Conservation (phyloP, 2,113 vertebrate species). For the Hypomesus transpacificus region DNA sequence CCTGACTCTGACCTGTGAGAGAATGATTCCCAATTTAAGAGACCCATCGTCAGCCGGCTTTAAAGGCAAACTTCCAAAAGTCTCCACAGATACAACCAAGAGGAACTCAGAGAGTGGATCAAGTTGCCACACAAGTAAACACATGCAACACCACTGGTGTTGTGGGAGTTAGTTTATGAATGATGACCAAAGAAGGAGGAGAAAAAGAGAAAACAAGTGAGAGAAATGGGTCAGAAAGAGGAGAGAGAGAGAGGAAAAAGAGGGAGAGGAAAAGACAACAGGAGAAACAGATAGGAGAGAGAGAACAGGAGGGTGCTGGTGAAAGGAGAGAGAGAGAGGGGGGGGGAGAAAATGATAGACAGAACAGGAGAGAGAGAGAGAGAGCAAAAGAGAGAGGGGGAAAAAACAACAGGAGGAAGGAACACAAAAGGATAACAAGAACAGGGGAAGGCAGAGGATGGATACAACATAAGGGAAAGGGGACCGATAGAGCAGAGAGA, state of each 20-base stretch:
- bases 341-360: not conserved
- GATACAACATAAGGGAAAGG: no score
- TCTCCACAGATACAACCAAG: no score
- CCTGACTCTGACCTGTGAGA: no score
- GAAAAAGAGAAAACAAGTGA: no score
- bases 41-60: no score
- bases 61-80: no score
- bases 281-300: not conserved
- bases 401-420: not conserved
- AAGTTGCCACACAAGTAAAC: no score
- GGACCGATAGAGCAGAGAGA: no score
- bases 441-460: no score
- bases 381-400: not conserved
- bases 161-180: not conserved
- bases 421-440: not conserved
- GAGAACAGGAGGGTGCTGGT: not conserved
- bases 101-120: no score
- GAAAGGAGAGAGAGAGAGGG: not conserved
- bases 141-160: no score
- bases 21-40: no score
- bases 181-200: not conserved
- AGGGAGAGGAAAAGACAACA: constrained; percentile 7
- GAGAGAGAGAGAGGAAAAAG: not conserved
- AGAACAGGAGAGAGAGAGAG: not conserved
- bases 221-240: not conserved